Conservation (phyloP, 2,113 vertebrate species). For the Vulpes vulpes region DNA sequence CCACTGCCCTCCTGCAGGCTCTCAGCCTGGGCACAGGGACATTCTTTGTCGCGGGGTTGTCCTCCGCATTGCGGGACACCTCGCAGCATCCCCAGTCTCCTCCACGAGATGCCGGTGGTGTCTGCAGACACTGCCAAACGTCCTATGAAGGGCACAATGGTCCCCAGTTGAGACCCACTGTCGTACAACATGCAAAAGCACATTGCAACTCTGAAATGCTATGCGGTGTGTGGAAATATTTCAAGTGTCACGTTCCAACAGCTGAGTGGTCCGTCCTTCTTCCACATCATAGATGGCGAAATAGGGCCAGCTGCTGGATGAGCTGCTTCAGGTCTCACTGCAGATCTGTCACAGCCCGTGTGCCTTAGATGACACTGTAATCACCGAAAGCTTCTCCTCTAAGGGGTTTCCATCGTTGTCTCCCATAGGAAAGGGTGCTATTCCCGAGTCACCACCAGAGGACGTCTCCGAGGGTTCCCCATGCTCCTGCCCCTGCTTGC, state of each 20-base stretch:
- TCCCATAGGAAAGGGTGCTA: neutral
- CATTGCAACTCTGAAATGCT: neutral
- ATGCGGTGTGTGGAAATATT: neutral
- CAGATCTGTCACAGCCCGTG: accelerated
- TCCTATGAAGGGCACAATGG: neutral
- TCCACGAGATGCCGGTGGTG: neutral
- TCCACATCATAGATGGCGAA: neutral
- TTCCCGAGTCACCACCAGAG: neutral
- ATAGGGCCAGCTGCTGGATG: neutral
- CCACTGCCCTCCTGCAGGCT: neutral
- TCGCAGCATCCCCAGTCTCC: neutral
- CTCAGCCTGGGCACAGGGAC: neutral
- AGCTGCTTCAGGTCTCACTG: no score
- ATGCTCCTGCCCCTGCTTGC: neutral
- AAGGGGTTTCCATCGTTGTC: neutral
- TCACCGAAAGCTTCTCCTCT: no score
- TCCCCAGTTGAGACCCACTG: neutral
- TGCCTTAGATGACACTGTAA: accelerated
- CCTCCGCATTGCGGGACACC: neutral
- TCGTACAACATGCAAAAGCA: neutral
- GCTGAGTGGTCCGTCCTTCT: neutral
- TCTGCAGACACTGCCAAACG: neutral
- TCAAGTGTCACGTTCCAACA: neutral
- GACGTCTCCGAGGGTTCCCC: neutral
- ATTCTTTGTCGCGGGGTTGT: neutral